Evolutionary conservation across 2,888 invertebrate species (phyloP).

Genomic region (Crematogaster levior): DNA sequence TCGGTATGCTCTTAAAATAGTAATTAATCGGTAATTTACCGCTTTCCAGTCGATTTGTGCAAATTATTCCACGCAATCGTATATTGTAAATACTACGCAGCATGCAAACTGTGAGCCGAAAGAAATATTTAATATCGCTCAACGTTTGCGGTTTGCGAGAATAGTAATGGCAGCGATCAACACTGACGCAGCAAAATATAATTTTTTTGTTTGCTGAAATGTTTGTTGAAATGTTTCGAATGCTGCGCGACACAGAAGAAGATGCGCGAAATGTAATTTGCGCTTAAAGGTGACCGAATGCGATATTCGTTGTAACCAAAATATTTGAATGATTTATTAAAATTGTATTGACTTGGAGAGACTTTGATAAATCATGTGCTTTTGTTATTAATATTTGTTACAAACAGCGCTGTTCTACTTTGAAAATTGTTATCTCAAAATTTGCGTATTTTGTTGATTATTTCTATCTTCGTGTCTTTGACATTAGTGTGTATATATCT

Average conservation of each 20-base stretch:
- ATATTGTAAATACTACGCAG: constrained; percentile 32
- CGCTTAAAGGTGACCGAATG: not conserved
- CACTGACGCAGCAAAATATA: not conserved
- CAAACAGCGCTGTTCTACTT: not conserved
- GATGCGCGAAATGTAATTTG: constrained; percentile 12
- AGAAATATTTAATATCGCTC: constrained; percentile 25
- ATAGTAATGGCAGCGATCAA: constrained; percentile 3
- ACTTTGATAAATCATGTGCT: not conserved
- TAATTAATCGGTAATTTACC: constrained; percentile 46
- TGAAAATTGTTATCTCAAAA: not conserved
- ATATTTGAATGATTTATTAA: constrained; percentile 9
- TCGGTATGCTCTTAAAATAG: constrained; percentile 31
- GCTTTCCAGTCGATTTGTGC: constrained; percentile 40
- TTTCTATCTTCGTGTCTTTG: not conserved
- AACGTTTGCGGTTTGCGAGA: constrained; percentile 8
- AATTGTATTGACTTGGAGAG: not conserved
- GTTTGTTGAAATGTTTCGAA: not conserved
- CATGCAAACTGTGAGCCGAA: not conserved
- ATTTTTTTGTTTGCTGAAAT: constrained; percentile 11
- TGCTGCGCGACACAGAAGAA: not conserved
- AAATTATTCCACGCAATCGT: constrained; percentile 35
- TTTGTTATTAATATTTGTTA: not conserved
- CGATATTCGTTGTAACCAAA: constrained; percentile 10
- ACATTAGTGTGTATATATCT: not conserved
- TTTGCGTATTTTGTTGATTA: not conserved